Percentiles rank a stretch among this genome's conserved stretches.
Evolutionary conservation across 1,140 invertebrate genomes (phyloP).

Genomic region (Drosophila virilis): DNA sequence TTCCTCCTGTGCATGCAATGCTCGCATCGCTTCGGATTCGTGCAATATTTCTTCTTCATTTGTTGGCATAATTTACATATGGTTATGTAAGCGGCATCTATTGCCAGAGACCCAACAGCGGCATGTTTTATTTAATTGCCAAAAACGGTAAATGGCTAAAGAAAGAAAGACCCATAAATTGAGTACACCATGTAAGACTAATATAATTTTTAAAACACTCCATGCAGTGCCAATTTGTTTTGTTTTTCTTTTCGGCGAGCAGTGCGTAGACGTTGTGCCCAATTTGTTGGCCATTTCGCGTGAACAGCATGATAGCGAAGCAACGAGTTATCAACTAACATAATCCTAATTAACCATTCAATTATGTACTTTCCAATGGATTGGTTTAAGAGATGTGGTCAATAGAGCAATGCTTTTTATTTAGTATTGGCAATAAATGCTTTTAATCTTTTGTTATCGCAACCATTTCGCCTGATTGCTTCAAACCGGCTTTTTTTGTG

Average conservation of each 20-base stretch:
- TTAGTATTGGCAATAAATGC: constrained; percentile 39
- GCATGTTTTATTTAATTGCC: constrained; percentile 81
- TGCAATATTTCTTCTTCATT: constrained; percentile 80
- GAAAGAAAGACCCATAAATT: constrained; percentile 45
- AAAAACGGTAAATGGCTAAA: constrained; percentile 49
- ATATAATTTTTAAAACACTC: constrained; percentile 46
- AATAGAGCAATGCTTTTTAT: constrained; percentile 14
- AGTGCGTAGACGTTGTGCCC: constrained; percentile 25
- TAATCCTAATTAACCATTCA: constrained; percentile 14
- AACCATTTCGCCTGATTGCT: constrained; percentile 48
- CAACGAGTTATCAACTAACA: constrained; percentile 31
- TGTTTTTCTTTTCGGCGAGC: background rate
- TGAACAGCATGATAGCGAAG: constrained; percentile 27
- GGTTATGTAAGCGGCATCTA: constrained; percentile 67
- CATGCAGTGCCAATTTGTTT: constrained; percentile 9
- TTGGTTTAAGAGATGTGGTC: background rate
- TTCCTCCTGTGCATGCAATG: constrained; percentile 57
- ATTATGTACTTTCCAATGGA: constrained; percentile 19
- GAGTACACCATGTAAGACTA: constrained; percentile 56
- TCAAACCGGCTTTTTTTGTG: constrained; percentile 39
- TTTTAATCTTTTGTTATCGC: constrained; percentile 25
- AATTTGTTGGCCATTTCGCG: constrained; percentile 33
- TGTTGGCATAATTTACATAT: constrained; percentile 76
- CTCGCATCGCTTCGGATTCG: constrained; percentile 34
- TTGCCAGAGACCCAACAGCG: constrained; percentile 58